These are phyloP conservation scores for Eretmochelys imbricata DNA, from an alignment of 2,113 vertebrate species.

Conservation along the genomic window DNA sequence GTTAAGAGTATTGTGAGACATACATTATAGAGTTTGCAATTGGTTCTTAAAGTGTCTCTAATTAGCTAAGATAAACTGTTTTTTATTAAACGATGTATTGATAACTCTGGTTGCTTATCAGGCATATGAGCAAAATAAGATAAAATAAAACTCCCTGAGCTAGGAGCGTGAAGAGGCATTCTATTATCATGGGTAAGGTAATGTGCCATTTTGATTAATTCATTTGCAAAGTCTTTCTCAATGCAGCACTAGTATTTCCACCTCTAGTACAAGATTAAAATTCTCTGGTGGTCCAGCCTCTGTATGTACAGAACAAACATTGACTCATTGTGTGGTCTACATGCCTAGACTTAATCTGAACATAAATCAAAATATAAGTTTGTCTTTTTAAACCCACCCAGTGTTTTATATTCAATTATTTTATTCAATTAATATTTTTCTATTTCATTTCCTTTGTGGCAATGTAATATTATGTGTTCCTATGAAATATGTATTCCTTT, in stretches of 20 bases:
- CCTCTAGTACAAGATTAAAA: slow-evolving; percentile 51
- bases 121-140: neutral
- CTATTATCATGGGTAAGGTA: slow-evolving; percentile 38
- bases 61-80: neutral
- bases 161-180: neutral
- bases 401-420: neutral
- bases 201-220: slow-evolving; percentile 5
- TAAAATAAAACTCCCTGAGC: neutral
- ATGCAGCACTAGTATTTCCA: neutral
- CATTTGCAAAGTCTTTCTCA: neutral
- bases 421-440: slow-evolving; percentile 12
- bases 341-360: slow-evolving; percentile 42
- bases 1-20: neutral
- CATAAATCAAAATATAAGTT: neutral
- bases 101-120: slow-evolving; percentile 3
- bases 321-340: slow-evolving; percentile 24
- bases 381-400: neutral
- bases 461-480: neutral
- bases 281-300: slow-evolving; percentile 29
- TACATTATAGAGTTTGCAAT: neutral
- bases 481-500: neutral
- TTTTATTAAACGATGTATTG: neutral
- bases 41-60: neutral
- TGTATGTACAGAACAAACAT: slow-evolving; percentile 43
- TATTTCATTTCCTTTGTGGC: neutral